A percentile compares a stretch with the other conserved stretches of the same genome.
Conservation (phyloP, 2,888 invertebrate genomes). For the Eulithis prunata region DNA sequence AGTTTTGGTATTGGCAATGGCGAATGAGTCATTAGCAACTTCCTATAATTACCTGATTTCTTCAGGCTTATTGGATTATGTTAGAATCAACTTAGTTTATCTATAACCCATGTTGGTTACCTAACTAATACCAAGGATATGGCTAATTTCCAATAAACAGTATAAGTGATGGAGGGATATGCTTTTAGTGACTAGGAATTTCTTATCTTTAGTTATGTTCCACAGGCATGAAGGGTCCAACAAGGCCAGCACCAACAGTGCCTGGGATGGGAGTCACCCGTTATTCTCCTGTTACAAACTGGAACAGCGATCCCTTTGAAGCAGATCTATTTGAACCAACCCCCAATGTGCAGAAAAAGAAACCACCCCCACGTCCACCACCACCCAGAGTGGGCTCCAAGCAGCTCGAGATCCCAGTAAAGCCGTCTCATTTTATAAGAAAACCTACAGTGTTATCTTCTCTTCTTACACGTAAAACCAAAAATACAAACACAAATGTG, state of each 20-base stretch:
- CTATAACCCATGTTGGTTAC: no score
- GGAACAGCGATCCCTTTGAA: constrained; percentile 80
- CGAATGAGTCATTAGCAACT: constrained; percentile 35
- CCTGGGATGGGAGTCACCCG: constrained; percentile 69
- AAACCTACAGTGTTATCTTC: constrained; percentile 77
- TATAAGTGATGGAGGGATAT: no score
- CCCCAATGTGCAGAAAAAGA: constrained; percentile 84
- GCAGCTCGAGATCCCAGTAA: constrained; percentile 73
- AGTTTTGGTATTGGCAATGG: constrained; percentile 18
- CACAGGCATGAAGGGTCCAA: constrained; percentile 85
- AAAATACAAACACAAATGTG: constrained; percentile 52
- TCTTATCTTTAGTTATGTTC: constrained; percentile 25
- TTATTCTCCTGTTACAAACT: constrained; percentile 84
- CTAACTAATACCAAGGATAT: no score
- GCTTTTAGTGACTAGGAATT: neutral
- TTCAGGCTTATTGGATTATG: constrained; percentile 12
- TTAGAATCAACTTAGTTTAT: constrained; percentile 6
- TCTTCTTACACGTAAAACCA: constrained; percentile 70
- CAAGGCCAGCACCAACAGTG: constrained; percentile 84
- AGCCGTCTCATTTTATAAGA: constrained; percentile 81
- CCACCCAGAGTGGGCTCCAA: constrained; percentile 84
- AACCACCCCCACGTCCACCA: constrained; percentile 89
- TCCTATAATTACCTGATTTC: constrained; percentile 14
- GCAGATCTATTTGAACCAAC: constrained; percentile 78
- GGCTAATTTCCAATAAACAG: no score